Evolutionary conservation across 92 coral and sea anemone genomes (phyloP), one percentile per base, ranked within the genome.

Genomic region (Umimayanthus chanpuru): DNA sequence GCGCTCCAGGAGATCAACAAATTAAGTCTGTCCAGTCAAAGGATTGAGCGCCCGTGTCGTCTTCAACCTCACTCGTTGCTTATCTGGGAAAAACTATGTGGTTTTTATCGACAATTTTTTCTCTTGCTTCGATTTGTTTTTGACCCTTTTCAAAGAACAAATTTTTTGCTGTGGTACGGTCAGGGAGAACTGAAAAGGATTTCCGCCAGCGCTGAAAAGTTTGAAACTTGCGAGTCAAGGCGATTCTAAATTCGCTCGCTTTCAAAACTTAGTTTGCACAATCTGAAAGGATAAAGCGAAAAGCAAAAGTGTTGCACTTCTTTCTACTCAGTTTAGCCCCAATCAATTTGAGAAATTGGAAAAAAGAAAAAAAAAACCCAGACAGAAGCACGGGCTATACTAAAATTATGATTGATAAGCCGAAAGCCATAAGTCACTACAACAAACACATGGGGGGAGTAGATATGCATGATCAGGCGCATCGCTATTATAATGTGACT

Each of bases 21-120:
- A n/a, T n/a, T n/a, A n/a, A n/a, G 21, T 40, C 66, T 20, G 81
- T 44, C 81, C 81, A 77, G 40, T 77, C 81, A 77, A 77, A 41
- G 81, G 32, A 36, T 55, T 81, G 73, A 28, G 72, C 36, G 82
- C 89, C 67, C 55, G 56, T 73, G 83, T 86, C 76, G 89, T 77
- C 26, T 67, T 40, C 47, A 49, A 79, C 6, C 89, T 78, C 20
- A 87, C 85, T 30, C 75, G 66, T 28, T 53, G 32, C 21, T 28
- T 87, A 18, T 49, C 75, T 28, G 77, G 85, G n/a, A 76, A 78
- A 77, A 76, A 78, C 18, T 78, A 64, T 77, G 29, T 87, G 29
- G 89, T 86, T 86, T 87, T 87, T 29, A 87, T 61, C 77, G 76
- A 77, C 39, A 87, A 55, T 68, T 87, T 76, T 71, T 87, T 87